Conservation (phyloP, 2,113 vertebrate species). For the Pseudorectes ferrugineus region DNA sequence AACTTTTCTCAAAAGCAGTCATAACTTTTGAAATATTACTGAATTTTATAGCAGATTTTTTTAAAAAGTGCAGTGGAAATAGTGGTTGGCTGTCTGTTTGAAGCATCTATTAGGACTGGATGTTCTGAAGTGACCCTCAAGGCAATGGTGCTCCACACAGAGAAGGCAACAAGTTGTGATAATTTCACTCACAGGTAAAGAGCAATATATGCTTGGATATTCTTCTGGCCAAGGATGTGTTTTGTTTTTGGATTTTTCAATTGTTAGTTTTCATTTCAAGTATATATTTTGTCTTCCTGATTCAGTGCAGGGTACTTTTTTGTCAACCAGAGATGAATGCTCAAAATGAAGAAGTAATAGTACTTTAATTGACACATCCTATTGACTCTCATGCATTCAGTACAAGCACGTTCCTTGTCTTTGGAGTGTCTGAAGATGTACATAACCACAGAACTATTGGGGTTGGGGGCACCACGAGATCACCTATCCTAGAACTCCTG, state of each 20-base stretch:
- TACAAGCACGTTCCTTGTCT: background rate
- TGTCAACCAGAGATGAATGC: background rate
- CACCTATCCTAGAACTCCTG: background rate
- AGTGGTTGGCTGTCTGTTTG: background rate
- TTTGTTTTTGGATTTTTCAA: background rate
- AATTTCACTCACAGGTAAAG: background rate
- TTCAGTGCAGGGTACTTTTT: background rate
- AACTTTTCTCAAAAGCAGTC: background rate
- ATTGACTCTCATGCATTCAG: background rate
- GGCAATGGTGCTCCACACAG: background rate
- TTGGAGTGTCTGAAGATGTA: background rate
- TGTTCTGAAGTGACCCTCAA: background rate
- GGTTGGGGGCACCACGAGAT: fast-evolving
- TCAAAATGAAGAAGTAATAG: background rate
- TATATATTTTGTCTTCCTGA: background rate
- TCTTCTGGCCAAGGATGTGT: background rate
- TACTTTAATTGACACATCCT: background rate
- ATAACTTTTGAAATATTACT: background rate
- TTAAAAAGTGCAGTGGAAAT: background rate
- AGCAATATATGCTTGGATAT: background rate
- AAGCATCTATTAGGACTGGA: background rate
- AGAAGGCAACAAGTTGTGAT: background rate
- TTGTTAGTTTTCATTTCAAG: background rate
- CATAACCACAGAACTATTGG: background rate
- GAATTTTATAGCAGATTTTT: background rate